phyloP scores from a whole-genome alignment of 2,797 vertebrate genomes.

The Sylvia borin region DNA sequence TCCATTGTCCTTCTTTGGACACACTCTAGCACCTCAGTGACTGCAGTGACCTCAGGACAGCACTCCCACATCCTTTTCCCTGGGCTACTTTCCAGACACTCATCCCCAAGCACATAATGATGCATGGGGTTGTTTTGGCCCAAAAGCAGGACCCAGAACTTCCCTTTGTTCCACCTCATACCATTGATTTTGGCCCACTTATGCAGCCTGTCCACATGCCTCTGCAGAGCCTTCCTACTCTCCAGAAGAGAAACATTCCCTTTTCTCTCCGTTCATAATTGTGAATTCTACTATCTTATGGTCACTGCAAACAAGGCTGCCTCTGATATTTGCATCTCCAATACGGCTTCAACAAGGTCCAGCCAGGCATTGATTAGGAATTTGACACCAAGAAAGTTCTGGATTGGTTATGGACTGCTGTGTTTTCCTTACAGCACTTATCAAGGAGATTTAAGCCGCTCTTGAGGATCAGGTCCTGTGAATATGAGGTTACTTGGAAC shows the following conservation, averaged over 20 bases:
- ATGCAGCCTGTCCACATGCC: not conserved
- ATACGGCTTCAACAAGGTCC: not conserved
- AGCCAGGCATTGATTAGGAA: not conserved
- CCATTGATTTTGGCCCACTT: not conserved
- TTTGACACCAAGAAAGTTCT: not conserved
- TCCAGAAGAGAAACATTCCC: not conserved
- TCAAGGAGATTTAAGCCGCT: not conserved
- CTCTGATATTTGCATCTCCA: not conserved
- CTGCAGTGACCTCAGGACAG: too few relatives aligned
- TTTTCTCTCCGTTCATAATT: not conserved
- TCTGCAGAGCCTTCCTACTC: not conserved
- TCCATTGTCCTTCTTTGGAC: not conserved
- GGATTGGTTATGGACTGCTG: not conserved
- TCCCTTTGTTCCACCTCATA: not conserved
- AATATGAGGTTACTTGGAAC: not conserved
- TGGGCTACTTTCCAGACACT: not conserved
- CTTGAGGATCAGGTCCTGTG: not conserved
- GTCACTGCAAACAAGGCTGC: not conserved
- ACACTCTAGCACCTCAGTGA: not conserved
- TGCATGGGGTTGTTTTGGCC: not conserved
- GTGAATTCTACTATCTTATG: not conserved
- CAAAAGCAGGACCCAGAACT: not conserved
- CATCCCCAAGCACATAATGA: fast-evolving
- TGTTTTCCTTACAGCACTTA: not conserved
- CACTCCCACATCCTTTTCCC: not conserved